These are phyloP conservation scores for Trissonchulus latispiculum DNA, from an alignment of 2,888 invertebrate genomes.

Conservation along the genomic window DNA sequence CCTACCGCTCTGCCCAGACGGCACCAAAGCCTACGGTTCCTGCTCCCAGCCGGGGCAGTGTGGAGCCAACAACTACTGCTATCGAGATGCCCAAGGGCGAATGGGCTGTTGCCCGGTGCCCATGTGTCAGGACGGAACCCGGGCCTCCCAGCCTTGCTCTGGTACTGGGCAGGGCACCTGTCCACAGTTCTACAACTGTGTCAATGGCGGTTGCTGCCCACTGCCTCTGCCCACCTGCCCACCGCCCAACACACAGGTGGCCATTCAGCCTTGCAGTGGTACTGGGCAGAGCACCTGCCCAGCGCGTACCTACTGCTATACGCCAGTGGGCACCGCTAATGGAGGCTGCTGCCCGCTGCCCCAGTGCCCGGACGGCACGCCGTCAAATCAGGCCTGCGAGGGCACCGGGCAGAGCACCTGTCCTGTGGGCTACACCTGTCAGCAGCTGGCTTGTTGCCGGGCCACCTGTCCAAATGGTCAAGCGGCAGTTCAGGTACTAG, in stretches of 20 bases:
- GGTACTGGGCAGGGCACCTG: slow-evolving; percentile 15
- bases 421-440: background rate
- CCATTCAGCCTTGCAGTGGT: slow-evolving; percentile 11
- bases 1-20: slow-evolving; percentile 17
- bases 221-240: slow-evolving; percentile 14
- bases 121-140: slow-evolving; percentile 15
- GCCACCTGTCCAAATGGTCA: background rate
- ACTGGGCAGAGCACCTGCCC: slow-evolving; percentile 7
- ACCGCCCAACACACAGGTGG: background rate
- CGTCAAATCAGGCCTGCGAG: background rate
- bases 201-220: slow-evolving; percentile 18
- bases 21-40: background rate
- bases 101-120: slow-evolving; percentile 20
- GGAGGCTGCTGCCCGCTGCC: slow-evolving; percentile 20
- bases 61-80: slow-evolving; percentile 17
- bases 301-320: background rate
- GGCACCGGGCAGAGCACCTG: slow-evolving; percentile 15
- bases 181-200: slow-evolving; percentile 11
- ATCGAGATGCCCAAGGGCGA: slow-evolving; percentile 12
- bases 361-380: background rate
- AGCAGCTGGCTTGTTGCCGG: background rate
- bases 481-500: background rate
- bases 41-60: slow-evolving; percentile 18
- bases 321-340: slow-evolving; percentile 2
- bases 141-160: slow-evolving; percentile 13